These are phyloP conservation scores for Novumbra hubbsi DNA, from an alignment of 2,797 vertebrate species.

Conservation along the genomic window DNA sequence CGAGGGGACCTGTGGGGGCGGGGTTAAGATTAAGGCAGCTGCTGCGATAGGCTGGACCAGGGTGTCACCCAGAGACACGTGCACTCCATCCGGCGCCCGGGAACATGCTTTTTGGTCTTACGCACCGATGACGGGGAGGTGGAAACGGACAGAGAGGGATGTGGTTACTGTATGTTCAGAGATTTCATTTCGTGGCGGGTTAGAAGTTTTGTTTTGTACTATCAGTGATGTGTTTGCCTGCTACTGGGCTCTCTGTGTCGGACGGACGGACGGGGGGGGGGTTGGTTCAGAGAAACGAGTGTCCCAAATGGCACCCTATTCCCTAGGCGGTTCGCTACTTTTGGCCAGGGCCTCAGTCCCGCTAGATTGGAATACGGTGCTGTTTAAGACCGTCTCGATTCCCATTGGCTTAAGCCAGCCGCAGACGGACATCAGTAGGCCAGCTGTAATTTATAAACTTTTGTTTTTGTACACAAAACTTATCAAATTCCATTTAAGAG, in stretches of 20 bases:
- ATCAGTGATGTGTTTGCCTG: slow-evolving; percentile 87
- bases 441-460: slow-evolving; percentile 75
- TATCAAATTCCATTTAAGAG: slow-evolving; percentile 67
- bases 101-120: slow-evolving; percentile 77
- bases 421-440: slow-evolving; percentile 55
- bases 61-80: slow-evolving; percentile 41
- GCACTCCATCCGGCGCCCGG: slow-evolving; percentile 32
- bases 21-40: slow-evolving; percentile 89
- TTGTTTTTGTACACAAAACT: slow-evolving; percentile 72
- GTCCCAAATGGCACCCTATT: not conserved
- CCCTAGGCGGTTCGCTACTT: not conserved
- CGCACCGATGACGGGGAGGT: slow-evolving; percentile 64
- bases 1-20: slow-evolving; percentile 50
- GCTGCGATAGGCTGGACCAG: slow-evolving; percentile 73
- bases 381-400: not conserved
- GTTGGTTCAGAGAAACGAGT: not conserved
- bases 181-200: slow-evolving; percentile 61
- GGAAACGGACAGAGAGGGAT: slow-evolving; percentile 55
- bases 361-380: not conserved
- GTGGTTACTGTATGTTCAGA: slow-evolving; percentile 76
- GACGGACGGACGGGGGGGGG: slow-evolving; percentile 21
- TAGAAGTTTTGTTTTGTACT: slow-evolving; percentile 63
- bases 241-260: slow-evolving; percentile 13
- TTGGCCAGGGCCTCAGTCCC: not conserved
- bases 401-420: slow-evolving; percentile 34